Base-by-base conservation (phyloP, 1,140 invertebrate species). In the Ganaspis sp. region DNA sequence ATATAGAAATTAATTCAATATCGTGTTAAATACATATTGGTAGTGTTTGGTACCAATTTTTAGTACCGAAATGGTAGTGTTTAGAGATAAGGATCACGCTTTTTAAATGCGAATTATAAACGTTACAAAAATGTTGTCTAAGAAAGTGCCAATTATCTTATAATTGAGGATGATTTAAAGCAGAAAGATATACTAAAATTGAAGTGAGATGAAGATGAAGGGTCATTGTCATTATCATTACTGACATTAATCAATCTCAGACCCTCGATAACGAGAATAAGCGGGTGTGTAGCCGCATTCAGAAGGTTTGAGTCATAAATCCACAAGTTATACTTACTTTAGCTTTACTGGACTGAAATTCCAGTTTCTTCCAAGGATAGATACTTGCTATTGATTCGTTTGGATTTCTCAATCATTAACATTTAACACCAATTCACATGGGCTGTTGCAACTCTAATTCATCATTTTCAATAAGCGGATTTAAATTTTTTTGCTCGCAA, bases 171-270 rank as follows among this genome's bases (percentile, higher is more conserved):
- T 58, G 19, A 26, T 58, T 58, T 26, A 26, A 58, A 26, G 21
- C 23, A 26, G 19, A 58, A 58, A 26, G 11, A 26, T 26, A 11
- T 26, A 26, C 19, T 58, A 58, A 58, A 58, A 58, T 58, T 58
- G 54, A 58, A 49, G 45, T 49, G 45, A 19, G 45, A 49, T 26
- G 12, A 12, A 58, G 53, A 54, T 26, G 19, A 23, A 54, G 53
- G 53, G 21, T 64, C 54, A 29, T 64, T 64, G 54, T 64, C 58
- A 64, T 64, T 34, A 64, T 64, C 58, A 64, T 64, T 64, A 64
- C 26, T 34, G 58, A 8, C 26, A 29, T 64, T 64, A 34, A 64
- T 64, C 58, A 64, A 64, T 64, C 58, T 64, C 58, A 64, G 58
- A 15, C 58, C 58, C 58, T 64, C 11, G 58, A 64, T 64, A 64